Percentiles rank a stretch among this genome's conserved stretches.
Evolutionary conservation across 2,888 invertebrate species (phyloP).

Genomic region (Drosophila eohydei): DNA sequence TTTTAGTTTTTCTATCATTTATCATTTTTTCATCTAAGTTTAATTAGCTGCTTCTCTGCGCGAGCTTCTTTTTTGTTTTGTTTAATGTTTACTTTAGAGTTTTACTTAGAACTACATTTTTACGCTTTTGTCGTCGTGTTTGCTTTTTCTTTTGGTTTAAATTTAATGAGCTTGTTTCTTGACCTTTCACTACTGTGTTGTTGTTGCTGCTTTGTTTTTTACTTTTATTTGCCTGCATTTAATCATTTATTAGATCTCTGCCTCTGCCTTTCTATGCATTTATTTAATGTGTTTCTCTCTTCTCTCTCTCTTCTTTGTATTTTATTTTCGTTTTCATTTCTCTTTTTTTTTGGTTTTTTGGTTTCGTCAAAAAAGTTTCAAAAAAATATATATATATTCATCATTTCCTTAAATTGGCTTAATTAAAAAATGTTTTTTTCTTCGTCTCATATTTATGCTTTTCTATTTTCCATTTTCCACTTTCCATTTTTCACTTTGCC

Average conservation of each 20-base stretch:
- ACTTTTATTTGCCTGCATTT: constrained; percentile 31
- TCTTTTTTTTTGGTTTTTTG: constrained; percentile 21
- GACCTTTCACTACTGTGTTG: constrained; percentile 35
- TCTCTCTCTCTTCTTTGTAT: constrained; percentile 19
- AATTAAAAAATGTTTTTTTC: constrained; percentile 73
- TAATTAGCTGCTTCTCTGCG: constrained; percentile 53
- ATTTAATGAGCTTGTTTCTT: constrained; percentile 69
- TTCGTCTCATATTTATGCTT: constrained; percentile 13
- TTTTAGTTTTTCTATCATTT: constrained; percentile 18
- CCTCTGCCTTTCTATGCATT: constrained; percentile 47
- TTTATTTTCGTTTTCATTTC: constrained; percentile 55
- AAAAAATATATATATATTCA: constrained; percentile 82
- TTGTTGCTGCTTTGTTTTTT: constrained; percentile 1
- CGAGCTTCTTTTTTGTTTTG: constrained; percentile 21
- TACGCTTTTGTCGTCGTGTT: constrained; percentile 50
- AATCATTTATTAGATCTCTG: constrained; percentile 34
- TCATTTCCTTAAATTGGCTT: constrained; percentile 78
- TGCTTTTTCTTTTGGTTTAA: constrained; percentile 42
- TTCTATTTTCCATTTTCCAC: constrained; percentile 25
- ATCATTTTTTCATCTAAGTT: constrained; percentile 27
- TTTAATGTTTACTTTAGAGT: constrained; percentile 48
- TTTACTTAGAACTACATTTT: constrained; percentile 59
- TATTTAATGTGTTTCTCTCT: constrained; percentile 53
- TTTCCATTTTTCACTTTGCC: constrained; percentile 34
- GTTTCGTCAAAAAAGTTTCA: constrained; percentile 82